A percentile compares a stretch with the other conserved stretches of the same genome.
Conservation (phyloP, 2,888 invertebrate species). For the Galerucella pusilla region DNA sequence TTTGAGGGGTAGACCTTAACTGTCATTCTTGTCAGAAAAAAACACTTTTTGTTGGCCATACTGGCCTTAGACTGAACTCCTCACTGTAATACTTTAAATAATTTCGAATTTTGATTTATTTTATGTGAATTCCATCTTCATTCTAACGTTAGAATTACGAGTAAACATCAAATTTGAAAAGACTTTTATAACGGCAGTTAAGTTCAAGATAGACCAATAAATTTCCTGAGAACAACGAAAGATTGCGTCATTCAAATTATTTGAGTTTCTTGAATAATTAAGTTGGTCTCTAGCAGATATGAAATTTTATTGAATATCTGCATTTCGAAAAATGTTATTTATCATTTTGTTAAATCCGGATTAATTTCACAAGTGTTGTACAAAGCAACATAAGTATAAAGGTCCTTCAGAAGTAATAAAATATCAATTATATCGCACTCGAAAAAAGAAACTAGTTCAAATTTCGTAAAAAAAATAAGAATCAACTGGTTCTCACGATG, state of each 20-base stretch:
- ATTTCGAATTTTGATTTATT: constrained; percentile 5
- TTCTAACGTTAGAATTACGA: constrained; percentile 7
- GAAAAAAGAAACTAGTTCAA: constrained; percentile 45
- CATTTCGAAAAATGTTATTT: no score
- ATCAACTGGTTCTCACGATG: constrained; percentile 52
- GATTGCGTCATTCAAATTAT: not conserved
- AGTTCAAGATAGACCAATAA: not conserved
- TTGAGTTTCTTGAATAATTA: not conserved
- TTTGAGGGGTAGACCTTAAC: no score
- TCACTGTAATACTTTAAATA: no score
- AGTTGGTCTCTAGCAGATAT: not conserved
- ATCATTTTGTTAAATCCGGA: not conserved
- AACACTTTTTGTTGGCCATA: no score
- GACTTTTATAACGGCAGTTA: constrained; percentile 15
- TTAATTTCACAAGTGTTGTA: not conserved
- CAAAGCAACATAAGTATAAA: constrained; percentile 3
- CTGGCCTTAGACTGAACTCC: no score
- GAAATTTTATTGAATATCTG: not conserved
- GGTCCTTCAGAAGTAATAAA: constrained; percentile 32
- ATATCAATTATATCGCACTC: constrained; percentile 30
- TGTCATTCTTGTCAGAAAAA: no score
- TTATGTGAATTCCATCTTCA: constrained; percentile 19
- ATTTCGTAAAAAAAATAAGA: constrained; percentile 44
- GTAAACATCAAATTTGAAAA: constrained; percentile 12
- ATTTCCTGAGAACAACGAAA: constrained; percentile 5